These are phyloP conservation scores for Mamestra configurata DNA, from an alignment of 1,140 invertebrate genomes.

Conservation along the genomic window DNA sequence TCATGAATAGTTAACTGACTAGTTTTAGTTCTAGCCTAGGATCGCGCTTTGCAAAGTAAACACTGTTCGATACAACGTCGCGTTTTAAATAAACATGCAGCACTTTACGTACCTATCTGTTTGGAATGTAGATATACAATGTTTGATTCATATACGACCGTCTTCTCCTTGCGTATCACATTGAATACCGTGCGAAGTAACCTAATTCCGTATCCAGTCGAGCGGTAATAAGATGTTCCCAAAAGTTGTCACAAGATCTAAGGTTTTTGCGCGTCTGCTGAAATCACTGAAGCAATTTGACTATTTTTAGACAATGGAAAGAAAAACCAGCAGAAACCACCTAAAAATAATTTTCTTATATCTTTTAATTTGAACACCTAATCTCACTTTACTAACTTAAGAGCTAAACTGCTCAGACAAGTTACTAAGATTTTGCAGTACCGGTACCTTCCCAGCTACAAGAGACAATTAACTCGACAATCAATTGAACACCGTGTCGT, in stretches of 20 bases:
- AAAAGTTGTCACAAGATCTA: not conserved
- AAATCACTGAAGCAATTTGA: too few species aligned
- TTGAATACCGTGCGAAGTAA: constrained; percentile 30
- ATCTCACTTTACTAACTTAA: not conserved
- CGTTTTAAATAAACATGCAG: constrained; percentile 49
- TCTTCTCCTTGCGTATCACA: not conserved
- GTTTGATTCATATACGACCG: constrained; percentile 49
- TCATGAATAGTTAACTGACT: constrained; percentile 83
- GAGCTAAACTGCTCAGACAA: not conserved
- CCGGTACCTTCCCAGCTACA: not conserved
- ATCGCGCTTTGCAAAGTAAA: constrained; percentile 59
- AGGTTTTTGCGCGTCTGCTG: not conserved
- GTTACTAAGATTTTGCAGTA: not conserved
- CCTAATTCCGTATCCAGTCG: constrained; percentile 3
- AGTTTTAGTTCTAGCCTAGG: constrained; percentile 65
- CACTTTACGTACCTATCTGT: constrained; percentile 48
- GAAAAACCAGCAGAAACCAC: too few species aligned
- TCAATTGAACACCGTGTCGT: constrained; percentile 9
- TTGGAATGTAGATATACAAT: constrained; percentile 48
- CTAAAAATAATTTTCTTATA: not conserved
- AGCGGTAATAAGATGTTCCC: not conserved
- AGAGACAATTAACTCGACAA: constrained; percentile 24
- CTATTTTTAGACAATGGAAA: too few species aligned
- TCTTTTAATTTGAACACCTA: not conserved
- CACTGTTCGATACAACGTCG: constrained; percentile 54